Evolutionary conservation across 2,888 invertebrate genomes (phyloP), one percentile per base, ranked within the genome.

Genomic region (Drosophila yooni): DNA sequence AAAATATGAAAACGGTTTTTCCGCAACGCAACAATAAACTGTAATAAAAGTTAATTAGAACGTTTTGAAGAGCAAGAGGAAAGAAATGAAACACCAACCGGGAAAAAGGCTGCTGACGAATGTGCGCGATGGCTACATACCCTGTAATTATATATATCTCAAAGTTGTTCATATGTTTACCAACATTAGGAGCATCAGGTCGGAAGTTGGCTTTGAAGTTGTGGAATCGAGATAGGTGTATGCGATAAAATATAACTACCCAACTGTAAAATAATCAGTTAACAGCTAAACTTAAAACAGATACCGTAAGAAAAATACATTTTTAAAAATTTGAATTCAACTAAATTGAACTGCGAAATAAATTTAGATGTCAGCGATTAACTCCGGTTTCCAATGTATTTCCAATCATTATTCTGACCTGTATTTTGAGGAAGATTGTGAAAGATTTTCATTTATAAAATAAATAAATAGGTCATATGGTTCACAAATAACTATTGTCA

Each of bases 1-100:
- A 91, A 91, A 91, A 91, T 89, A 81, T 91, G 91, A 87, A 90
- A 87, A 90, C 89, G 88, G 77, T 77, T 83, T 81, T 87, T 79
- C 79, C 79, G 80, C 80, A 68, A 70, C 72, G 75, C 88, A 88
- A 84, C 88, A 90, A 84, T 88, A 90, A 88, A 90, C 76, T 81
- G 91, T 90, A 90, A 89, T 88, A 90, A 88, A 88, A 89, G 88
- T 88, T 88, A 88, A 88, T 88, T 88, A 88, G 78, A 82, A 58
- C 61, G 77, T 59, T 76, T 68, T 68, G 59, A 56, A 51, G 21
- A 62, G 67, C 60, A 48, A 50, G 61, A 70, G 54, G 43, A 57
- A 58, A 36, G 46, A 65, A 70, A 65, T 57, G 48, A 53, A 54
- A 64, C 11, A 61, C 36, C 50, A 61, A 59, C 29, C n/a, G 58